Conservation (phyloP, 2,797 vertebrate species). For the Melanotaenia boesemani region DNA sequence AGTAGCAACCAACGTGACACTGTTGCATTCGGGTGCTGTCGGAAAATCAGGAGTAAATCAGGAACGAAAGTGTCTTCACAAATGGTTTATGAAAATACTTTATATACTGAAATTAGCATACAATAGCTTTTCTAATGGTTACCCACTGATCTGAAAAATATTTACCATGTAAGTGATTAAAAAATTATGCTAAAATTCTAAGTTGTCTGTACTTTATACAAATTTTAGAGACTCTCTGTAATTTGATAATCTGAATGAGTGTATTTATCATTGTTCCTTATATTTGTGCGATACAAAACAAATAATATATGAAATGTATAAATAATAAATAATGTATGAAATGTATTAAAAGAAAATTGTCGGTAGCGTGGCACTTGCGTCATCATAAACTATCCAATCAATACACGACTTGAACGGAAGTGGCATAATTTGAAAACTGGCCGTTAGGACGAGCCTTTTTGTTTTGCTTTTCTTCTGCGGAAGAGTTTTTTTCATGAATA, state of each 20-base stretch:
- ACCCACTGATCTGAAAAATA: background rate
- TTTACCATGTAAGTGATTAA: background rate
- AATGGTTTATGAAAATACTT: background rate
- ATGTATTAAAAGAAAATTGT: background rate
- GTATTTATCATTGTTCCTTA: background rate
- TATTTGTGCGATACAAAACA: background rate
- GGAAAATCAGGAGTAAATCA: constrained; percentile 1
- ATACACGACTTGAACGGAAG: constrained; percentile 41
- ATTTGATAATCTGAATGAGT: too few relatives aligned
- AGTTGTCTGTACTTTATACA: background rate
- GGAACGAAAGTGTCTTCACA: too few relatives aligned
- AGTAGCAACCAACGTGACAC: constrained; percentile 36
- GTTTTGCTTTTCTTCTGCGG: background rate
- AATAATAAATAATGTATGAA: too few relatives aligned
- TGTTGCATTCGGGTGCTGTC: constrained; percentile 39
- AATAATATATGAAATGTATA: too few relatives aligned
- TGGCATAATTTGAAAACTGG: constrained; percentile 83
- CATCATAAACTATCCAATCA: constrained; percentile 79
- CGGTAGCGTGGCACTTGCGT: background rate
- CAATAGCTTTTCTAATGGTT: background rate
- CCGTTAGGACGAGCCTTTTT: constrained; percentile 27
- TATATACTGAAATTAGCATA: background rate
- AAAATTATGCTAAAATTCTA: background rate
- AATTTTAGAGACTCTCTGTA: background rate
- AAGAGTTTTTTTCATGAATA: background rate